Base-by-base conservation (phyloP, 2,113 vertebrate species). In the Perognathus longimembris region DNA sequence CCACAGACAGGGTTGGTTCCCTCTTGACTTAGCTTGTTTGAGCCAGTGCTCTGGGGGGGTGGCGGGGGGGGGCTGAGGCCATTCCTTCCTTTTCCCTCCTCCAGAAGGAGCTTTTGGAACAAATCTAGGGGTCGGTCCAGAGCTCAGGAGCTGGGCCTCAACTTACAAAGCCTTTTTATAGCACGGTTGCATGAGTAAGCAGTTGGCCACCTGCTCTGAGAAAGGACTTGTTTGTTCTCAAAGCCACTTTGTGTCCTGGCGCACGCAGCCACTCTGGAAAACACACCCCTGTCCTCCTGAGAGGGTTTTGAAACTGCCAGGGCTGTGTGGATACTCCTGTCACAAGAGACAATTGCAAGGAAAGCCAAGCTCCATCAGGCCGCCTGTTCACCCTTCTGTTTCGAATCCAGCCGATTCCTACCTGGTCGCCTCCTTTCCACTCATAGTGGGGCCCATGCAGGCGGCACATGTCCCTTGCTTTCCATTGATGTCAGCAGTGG, bases 141-240 rank as follows among this genome's bases (percentile, higher is more conserved):
- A 97, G 96, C 95, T 96, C 92, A 74, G 88, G 86, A 92, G 74
- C 64, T 81, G 74, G 15, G 24, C n/a, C 57, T 89, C 88, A 22
- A 45, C 67, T 4, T 87, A 86, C 45, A 84, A 95, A 96, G 64
- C 74, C 61, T 36, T 92, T 80, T 93, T 82, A 78, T 5, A 71
- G 85, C 2, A 1, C 21, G 12, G 67, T 85, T 12, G 73, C 38
- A 0, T 54, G n/a, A 12, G 93, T 64, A 78, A 91, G 85, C 1
- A 70, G 15, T 0, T 30, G 0, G 36, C 64, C 94, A 76, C 93
- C 83, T 36, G 82, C 78, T 92, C 30, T 0, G 1, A 85, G 26
- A 90, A 69, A 82, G 26, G 40, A 61, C 11, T 1, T 85, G 6
- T 71, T 85, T 94, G 88, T 88, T 85, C n/a, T 28, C 38, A 7